Percentiles rank a stretch among this genome's conserved stretches.
phyloP scores from a whole-genome alignment of 92 coral and sea anemone genomes.

The Umimayanthus chanpuru region DNA sequence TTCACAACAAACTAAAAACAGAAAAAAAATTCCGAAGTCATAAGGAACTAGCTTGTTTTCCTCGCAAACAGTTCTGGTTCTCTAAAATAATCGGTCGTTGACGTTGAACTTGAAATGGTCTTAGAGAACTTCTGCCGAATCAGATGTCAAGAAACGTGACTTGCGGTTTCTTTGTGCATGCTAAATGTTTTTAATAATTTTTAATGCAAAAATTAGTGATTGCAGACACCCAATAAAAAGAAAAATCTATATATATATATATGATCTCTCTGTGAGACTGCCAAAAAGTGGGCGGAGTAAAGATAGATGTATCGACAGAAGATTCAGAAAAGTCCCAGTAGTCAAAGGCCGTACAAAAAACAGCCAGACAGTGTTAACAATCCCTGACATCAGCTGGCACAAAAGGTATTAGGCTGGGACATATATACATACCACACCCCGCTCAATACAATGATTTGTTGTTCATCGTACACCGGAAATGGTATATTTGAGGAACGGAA shows the following conservation, averaged over 20 bases:
- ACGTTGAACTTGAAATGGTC: background rate
- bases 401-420: background rate
- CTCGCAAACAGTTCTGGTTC: too few relatives aligned
- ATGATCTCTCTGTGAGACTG: background rate
- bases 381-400: background rate
- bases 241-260: too few relatives aligned
- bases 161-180: background rate
- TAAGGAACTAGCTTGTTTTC: background rate
- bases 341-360: too few relatives aligned
- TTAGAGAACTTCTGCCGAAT: background rate
- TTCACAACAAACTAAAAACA: background rate
- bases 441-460: background rate
- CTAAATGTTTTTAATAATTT: too few relatives aligned
- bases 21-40: background rate
- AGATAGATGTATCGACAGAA: too few relatives aligned
- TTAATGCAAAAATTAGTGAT: too few relatives aligned
- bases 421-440: background rate
- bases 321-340: background rate
- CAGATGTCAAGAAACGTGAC: background rate
- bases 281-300: background rate
- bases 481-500: background rate
- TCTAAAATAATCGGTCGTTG: background rate
- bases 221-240: background rate
- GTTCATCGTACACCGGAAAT: background rate
- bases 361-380: too few relatives aligned